Conservation (phyloP, 2,113 vertebrate species). For the Cyprinus carpio region DNA sequence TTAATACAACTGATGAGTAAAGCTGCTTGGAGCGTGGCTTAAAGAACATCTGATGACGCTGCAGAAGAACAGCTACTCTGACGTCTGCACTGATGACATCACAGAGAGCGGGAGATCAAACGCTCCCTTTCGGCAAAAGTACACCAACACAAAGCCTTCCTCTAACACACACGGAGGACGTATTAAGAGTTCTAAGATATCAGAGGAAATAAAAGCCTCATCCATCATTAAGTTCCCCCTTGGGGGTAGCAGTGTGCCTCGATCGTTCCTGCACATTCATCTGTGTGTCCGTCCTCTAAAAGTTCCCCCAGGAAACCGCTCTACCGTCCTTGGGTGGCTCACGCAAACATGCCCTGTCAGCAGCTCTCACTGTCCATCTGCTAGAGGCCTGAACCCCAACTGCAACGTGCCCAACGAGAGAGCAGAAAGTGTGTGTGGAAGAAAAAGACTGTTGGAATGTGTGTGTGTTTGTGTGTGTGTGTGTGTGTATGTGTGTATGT, state of each 20-base stretch:
- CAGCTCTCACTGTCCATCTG: conserved; percentile 31
- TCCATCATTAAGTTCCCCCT: conserved; percentile 36
- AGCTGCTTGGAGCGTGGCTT: background rate
- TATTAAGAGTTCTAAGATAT: conserved; percentile 4
- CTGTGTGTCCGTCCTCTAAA: conserved; percentile 33
- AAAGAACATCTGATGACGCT: background rate
- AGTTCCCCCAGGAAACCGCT: conserved; percentile 38
- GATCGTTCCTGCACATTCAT: conserved; percentile 40
- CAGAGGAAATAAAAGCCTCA: conserved; percentile 32
- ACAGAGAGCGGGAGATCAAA: conserved; percentile 27
- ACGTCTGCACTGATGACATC: conserved; percentile 3
- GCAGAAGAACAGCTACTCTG: background rate
- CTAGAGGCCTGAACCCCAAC: conserved; percentile 36
- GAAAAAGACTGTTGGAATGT: background rate
- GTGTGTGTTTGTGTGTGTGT: conserved; percentile 6
- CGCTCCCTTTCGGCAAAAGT: background rate
- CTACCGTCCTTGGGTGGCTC: conserved; percentile 31
- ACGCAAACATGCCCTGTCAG: conserved; percentile 40
- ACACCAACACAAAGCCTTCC: background rate
- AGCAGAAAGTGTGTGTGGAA: conserved; percentile 8
- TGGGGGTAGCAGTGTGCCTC: background rate
- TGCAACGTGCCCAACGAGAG: background rate
- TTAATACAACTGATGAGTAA: conserved; percentile 6
- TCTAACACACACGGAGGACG: background rate
- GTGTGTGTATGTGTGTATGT: conserved; percentile 22